Evolutionary conservation across 1,140 invertebrate genomes (phyloP).

Genomic region (Drosophila setifemur): DNA sequence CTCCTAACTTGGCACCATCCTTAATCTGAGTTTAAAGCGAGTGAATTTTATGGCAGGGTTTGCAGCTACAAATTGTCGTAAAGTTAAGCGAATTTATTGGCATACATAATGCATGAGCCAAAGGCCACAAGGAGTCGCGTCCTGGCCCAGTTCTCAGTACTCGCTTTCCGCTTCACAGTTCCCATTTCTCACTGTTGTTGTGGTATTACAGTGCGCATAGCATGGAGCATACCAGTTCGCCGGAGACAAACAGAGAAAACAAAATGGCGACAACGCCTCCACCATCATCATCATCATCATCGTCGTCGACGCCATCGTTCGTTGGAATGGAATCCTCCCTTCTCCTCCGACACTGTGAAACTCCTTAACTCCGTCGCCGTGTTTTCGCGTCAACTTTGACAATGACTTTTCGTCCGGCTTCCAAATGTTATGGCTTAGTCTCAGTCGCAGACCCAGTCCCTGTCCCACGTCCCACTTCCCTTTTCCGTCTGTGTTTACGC

Average conservation of each 20-base stretch:
- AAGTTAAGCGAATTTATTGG: conserved; percentile 80
- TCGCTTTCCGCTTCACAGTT: background rate
- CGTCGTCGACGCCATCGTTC: background rate
- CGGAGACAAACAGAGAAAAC: conserved; percentile 51
- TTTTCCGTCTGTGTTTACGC: conserved; percentile 39
- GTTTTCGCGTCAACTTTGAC: conserved; percentile 58
- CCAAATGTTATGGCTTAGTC: conserved; percentile 54
- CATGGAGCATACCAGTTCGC: conserved; percentile 55
- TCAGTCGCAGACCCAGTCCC: conserved; percentile 1
- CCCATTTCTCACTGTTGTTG: background rate
- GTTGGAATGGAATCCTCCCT: background rate
- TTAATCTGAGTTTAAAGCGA: conserved; percentile 40
- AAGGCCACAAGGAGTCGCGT: conserved; percentile 1
- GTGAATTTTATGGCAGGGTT: conserved; percentile 68
- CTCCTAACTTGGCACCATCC: too few relatives aligned
- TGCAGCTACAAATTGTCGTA: conserved; percentile 79
- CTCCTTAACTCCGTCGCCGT: background rate
- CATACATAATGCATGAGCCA: conserved; percentile 74
- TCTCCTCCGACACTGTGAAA: background rate
- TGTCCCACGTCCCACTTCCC: background rate
- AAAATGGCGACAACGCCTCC: conserved; percentile 65
- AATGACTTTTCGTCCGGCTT: conserved; percentile 74
- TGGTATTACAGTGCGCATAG: conserved; percentile 63
- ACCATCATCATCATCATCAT: conserved; percentile 45
- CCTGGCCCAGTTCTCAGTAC: background rate